Evolutionary conservation across 1,140 invertebrate species (phyloP).

Genomic region (Hycleus phaleratus): DNA sequence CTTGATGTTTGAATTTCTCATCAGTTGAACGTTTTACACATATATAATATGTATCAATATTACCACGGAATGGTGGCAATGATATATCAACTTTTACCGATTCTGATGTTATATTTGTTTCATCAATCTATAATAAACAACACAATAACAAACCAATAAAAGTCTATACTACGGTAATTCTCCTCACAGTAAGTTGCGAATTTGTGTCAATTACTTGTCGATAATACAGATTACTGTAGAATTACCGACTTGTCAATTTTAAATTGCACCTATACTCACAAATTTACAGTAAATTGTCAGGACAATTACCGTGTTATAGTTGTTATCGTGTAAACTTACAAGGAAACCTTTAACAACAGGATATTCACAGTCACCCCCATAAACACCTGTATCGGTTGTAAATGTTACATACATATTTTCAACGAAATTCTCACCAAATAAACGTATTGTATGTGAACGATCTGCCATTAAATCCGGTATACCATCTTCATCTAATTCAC

Average conservation of each 20-base stretch:
- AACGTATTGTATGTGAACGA: constrained; percentile 49
- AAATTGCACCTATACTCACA: too few relatives aligned
- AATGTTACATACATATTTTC: constrained; percentile 61
- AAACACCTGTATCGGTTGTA: constrained; percentile 48
- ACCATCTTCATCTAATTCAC: constrained; percentile 49
- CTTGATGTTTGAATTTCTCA: constrained; percentile 64
- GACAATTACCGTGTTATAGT: too few relatives aligned
- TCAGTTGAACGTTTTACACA: constrained; percentile 52
- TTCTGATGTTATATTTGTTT: constrained; percentile 1
- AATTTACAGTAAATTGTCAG: too few relatives aligned
- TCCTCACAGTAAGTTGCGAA: too few relatives aligned
- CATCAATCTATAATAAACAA: not conserved
- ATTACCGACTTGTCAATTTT: too few relatives aligned
- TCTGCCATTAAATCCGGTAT: constrained; percentile 58
- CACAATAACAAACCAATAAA: too few relatives aligned
- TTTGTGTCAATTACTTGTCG: too few relatives aligned
- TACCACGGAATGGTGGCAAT: constrained; percentile 47
- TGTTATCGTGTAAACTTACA: constrained; percentile 30
- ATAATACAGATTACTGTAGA: too few relatives aligned
- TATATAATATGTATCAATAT: constrained; percentile 51
- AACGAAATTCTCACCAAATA: constrained; percentile 68
- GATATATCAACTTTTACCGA: constrained; percentile 51
- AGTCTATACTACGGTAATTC: too few relatives aligned
- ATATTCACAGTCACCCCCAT: constrained; percentile 48
- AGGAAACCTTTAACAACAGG: constrained; percentile 42